Evolutionary conservation across 2,113 vertebrate species (phyloP).

Genomic region (Podilymbus podiceps): DNA sequence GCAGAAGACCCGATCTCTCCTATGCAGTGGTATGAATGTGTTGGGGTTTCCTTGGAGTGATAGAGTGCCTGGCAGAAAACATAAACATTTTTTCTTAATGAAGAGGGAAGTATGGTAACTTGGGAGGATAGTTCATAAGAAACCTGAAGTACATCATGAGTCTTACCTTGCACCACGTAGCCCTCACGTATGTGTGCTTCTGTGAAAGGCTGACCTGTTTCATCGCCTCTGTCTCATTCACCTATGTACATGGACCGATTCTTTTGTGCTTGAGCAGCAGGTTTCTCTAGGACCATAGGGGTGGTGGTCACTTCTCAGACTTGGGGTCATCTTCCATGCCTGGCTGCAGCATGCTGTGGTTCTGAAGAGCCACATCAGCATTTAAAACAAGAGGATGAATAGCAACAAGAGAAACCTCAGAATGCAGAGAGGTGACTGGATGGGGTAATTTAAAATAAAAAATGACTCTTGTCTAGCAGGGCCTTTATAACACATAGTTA

Average conservation of each 20-base stretch:
- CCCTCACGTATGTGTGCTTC: background rate
- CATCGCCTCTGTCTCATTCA: background rate
- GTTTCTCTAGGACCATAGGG: background rate
- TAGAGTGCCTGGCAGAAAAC: background rate
- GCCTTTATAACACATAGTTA: constrained; percentile 45
- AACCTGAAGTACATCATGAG: background rate
- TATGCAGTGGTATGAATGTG: background rate
- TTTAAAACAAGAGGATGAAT: background rate
- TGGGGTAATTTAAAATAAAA: constrained; percentile 61
- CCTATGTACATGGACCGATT: fast-evolving
- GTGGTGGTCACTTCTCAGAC: background rate
- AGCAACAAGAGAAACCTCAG: background rate
- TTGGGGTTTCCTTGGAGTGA: background rate
- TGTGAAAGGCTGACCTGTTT: background rate
- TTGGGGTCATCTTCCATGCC: background rate
- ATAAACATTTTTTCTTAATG: background rate
- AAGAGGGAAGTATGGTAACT: background rate
- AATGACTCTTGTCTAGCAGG: constrained; percentile 51
- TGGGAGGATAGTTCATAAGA: background rate
- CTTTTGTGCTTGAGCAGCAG: background rate
- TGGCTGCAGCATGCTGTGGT: background rate
- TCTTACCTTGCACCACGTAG: fast-evolving
- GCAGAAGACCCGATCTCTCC: background rate
- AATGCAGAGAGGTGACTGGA: constrained; percentile 32
- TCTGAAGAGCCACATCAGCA: background rate